Evolutionary conservation across 2,888 invertebrate genomes (phyloP).

Genomic region (Adela reaumurella): DNA sequence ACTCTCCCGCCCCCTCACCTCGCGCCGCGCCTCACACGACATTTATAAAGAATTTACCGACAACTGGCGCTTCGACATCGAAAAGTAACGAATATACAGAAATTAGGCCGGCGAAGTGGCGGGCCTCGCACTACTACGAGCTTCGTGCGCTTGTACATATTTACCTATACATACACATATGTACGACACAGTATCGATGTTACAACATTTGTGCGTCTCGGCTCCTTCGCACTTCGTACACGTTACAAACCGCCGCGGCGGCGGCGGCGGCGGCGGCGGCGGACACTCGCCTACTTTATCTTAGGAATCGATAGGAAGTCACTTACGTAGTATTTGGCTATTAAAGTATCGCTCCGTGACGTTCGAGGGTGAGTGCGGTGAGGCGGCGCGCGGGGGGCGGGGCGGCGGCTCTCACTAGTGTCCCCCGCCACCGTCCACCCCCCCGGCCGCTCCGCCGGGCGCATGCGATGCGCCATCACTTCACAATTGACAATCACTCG

Average conservation of each 20-base stretch:
- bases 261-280: slow-evolving; percentile 17
- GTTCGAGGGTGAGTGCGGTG: not conserved
- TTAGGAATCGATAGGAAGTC: slow-evolving; percentile 52
- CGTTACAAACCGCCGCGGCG: slow-evolving; percentile 16
- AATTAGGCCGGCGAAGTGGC: slow-evolving; percentile 24
- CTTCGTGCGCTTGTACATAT: slow-evolving; percentile 21
- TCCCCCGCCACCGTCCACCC: slow-evolving; percentile 5
- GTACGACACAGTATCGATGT: slow-evolving; percentile 37
- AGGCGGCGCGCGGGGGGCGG: slow-evolving; percentile 1
- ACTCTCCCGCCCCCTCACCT: no score
- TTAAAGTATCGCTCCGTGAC: not conserved
- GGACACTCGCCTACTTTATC: slow-evolving; percentile 31
- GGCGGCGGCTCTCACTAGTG: slow-evolving; percentile 5
- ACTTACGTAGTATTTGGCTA: slow-evolving; percentile 13
- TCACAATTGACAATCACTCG: slow-evolving; percentile 1
- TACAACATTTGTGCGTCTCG: slow-evolving; percentile 26
- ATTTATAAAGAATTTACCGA: no score
- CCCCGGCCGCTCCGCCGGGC: slow-evolving; percentile 3
- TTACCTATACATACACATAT: slow-evolving; percentile 33
- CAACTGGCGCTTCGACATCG: no score
- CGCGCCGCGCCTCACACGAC: no score
- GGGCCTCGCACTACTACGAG: slow-evolving; percentile 14
- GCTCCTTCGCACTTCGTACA: slow-evolving; percentile 8
- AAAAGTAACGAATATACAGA: slow-evolving; percentile 42
- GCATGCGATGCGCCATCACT: not conserved